A percentile compares a stretch with the other conserved stretches of the same genome.
phyloP scores from a whole-genome alignment of 2,888 invertebrate species.

The Stenolophus ochropezus region DNA sequence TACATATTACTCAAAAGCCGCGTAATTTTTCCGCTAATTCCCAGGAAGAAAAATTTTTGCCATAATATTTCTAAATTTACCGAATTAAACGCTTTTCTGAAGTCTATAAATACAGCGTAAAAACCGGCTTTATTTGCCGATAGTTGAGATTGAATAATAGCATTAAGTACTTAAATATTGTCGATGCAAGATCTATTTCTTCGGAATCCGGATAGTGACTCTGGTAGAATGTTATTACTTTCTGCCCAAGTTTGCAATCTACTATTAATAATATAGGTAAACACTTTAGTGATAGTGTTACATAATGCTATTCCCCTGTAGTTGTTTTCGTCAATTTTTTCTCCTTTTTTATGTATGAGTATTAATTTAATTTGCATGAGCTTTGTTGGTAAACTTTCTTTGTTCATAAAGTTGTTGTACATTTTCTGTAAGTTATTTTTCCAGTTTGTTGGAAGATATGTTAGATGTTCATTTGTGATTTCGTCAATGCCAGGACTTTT shows the following conservation, averaged over 20 bases:
- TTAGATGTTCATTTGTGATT: not conserved
- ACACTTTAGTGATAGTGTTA: slow-evolving; percentile 37
- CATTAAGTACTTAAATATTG: slow-evolving; percentile 16
- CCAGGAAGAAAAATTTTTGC: not conserved
- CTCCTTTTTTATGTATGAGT: not conserved
- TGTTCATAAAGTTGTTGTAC: not conserved
- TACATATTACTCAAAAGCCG: slow-evolving; percentile 18
- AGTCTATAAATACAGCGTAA: slow-evolving; percentile 4
- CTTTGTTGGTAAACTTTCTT: not conserved
- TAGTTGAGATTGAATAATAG: not conserved
- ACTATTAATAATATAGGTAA: slow-evolving; percentile 42
- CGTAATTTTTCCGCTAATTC: slow-evolving; percentile 26
- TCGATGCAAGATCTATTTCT: slow-evolving; percentile 35
- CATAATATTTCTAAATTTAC: not conserved
- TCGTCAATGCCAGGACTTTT: not conserved
- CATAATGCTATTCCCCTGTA: not conserved
- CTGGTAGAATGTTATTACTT: slow-evolving; percentile 23
- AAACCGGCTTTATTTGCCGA: not conserved
- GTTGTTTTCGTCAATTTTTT: not conserved
- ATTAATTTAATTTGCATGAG: not conserved
- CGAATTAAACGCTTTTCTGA: slow-evolving; percentile 17
- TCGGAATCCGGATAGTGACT: slow-evolving; percentile 48
- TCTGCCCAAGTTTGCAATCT: slow-evolving; percentile 25
- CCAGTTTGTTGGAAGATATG: not conserved
- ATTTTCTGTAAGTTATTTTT: not conserved